phyloP scores from a whole-genome alignment of 2,113 vertebrate species.

The Bubo blakistoni region DNA sequence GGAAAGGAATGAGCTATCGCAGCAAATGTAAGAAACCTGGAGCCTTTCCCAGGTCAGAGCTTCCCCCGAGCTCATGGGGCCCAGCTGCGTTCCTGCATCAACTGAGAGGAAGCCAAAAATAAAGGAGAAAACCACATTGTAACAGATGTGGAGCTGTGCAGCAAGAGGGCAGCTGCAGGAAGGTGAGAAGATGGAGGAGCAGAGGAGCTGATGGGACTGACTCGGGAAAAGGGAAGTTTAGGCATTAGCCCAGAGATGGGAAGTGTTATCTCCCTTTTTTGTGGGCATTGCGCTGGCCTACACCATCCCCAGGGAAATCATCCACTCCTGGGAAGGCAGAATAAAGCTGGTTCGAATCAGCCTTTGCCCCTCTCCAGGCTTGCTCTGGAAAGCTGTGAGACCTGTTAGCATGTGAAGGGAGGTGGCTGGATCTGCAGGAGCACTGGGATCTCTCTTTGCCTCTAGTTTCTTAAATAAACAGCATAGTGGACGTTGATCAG shows the following conservation, averaged over 20 bases:
- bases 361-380: neutral
- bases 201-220: neutral
- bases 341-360: neutral
- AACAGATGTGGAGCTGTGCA: neutral
- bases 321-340: too few relatives aligned
- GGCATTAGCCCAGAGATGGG: neutral
- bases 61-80: neutral
- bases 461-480: neutral
- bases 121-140: neutral
- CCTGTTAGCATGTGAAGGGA: neutral
- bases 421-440: neutral
- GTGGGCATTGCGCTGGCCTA: neutral
- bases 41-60: conserved; percentile 33
- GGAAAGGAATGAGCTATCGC: conserved; percentile 1
- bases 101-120: neutral
- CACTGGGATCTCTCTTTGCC: neutral
- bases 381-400: neutral
- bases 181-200: neutral
- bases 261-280: neutral
- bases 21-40: conserved; percentile 12
- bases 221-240: neutral
- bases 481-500: neutral
- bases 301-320: neutral
- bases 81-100: conserved; percentile 7
- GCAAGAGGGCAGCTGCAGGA: rapidly evolving